Percentiles rank a stretch among this genome's conserved stretches.
phyloP scores from a whole-genome alignment of 2,113 vertebrate genomes.

The Sander lucioperca region DNA sequence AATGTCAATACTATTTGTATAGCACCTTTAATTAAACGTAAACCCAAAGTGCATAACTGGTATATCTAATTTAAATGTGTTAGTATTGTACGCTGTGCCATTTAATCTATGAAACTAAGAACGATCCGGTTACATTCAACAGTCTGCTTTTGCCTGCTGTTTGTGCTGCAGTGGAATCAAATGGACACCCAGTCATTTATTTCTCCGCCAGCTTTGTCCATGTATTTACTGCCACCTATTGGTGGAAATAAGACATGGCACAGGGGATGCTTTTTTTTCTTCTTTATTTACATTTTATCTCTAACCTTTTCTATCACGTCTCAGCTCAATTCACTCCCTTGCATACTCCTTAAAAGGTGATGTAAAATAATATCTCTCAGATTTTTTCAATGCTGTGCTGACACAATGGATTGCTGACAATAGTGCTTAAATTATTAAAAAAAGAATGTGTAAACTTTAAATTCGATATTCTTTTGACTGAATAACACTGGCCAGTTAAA shows the following conservation, averaged over 20 bases:
- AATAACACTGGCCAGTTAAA: neutral
- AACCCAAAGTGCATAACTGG: neutral
- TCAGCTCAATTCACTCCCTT: neutral
- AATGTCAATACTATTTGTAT: no score
- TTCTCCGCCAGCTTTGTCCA: neutral
- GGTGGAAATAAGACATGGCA: slow-evolving; percentile 6
- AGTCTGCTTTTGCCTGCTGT: slow-evolving; percentile 9
- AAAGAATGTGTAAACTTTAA: neutral
- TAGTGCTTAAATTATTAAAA: neutral
- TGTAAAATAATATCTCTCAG: no score
- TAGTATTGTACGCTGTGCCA: no score
- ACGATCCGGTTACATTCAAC: slow-evolving; percentile 39
- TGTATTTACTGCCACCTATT: slow-evolving; percentile 37
- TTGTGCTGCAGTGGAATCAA: neutral
- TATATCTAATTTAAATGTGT: neutral
- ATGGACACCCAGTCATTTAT: neutral
- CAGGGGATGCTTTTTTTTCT: neutral
- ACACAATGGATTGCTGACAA: no score
- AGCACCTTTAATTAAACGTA: no score
- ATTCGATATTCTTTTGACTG: neutral
- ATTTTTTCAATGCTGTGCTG: no score
- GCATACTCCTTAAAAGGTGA: no score
- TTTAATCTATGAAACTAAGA: neutral
- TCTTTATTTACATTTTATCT: neutral
- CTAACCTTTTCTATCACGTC: neutral